phyloP scores from a whole-genome alignment of 2,888 invertebrate species.

The Pyrocoelia pectoralis region DNA sequence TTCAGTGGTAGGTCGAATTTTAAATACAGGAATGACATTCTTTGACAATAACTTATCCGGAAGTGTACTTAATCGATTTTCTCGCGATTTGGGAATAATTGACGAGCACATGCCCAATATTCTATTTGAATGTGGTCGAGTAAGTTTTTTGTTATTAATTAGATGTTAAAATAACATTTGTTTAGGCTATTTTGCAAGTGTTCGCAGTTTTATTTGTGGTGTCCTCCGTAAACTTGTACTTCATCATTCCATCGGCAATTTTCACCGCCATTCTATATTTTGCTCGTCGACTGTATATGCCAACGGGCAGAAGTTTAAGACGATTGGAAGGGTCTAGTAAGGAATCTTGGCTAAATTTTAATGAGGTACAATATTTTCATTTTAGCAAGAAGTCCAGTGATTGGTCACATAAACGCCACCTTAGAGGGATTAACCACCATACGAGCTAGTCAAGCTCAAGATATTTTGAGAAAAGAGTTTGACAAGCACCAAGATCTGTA shows the following conservation, averaged over 20 bases:
- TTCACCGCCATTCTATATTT: constrained; percentile 70
- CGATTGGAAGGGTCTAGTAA: constrained; percentile 73
- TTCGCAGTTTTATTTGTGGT: constrained; percentile 76
- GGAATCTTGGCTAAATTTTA: constrained; percentile 38
- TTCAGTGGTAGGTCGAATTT: constrained; percentile 37
- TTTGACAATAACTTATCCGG: constrained; percentile 42
- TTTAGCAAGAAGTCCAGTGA: constrained; percentile 80
- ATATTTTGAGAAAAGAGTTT: constrained; percentile 69
- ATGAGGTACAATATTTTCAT: constrained; percentile 17
- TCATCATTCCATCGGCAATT: constrained; percentile 70
- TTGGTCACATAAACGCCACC: constrained; percentile 77
- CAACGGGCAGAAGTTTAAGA: constrained; percentile 78
- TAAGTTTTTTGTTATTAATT: too few species aligned
- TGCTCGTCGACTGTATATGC: constrained; percentile 72
- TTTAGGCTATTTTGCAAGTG: constrained; percentile 65
- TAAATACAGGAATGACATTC: constrained; percentile 43
- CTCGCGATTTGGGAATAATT: constrained; percentile 43
- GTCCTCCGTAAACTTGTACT: constrained; percentile 72
- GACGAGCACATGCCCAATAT: constrained; percentile 44
- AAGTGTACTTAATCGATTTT: constrained; percentile 45
- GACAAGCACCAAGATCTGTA: constrained; percentile 70
- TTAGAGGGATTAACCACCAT: constrained; percentile 81
- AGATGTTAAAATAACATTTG: neutral
- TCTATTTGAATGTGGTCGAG: constrained; percentile 38
- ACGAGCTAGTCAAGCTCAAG: constrained; percentile 73